Percentiles rank a stretch among this genome's conserved stretches.
phyloP scores from a whole-genome alignment of 2,797 vertebrate species.

The Sciurus vulgaris region DNA sequence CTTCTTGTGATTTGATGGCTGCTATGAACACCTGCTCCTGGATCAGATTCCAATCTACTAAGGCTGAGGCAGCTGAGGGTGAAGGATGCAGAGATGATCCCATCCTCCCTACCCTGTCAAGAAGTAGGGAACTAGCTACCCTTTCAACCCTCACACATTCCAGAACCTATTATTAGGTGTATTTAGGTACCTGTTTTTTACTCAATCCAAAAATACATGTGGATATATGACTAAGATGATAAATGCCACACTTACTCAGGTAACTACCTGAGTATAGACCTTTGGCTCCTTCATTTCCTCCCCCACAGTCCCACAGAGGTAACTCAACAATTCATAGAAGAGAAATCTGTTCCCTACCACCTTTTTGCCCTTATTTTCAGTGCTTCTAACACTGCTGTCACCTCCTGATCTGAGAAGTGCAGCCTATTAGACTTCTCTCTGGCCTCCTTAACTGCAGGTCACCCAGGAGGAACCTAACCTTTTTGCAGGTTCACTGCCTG shows the following conservation, averaged over 20 bases:
- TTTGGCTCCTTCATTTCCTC: background rate
- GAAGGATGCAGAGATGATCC: background rate
- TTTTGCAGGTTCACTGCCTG: background rate
- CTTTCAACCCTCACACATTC: background rate
- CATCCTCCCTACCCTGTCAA: background rate
- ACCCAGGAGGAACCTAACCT: background rate
- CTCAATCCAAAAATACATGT: constrained; percentile 1
- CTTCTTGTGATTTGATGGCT: constrained; percentile 3
- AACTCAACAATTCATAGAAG: background rate
- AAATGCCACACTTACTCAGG: background rate
- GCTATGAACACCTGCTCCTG: constrained; percentile 56
- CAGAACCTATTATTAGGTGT: background rate
- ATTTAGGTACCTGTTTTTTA: constrained; percentile 14
- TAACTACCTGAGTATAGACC: background rate
- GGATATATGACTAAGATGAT: background rate
- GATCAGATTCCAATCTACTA: constrained; percentile 6
- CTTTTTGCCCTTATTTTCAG: background rate
- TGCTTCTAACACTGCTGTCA: background rate
- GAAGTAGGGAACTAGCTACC: background rate
- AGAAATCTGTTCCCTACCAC: background rate
- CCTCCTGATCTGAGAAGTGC: background rate
- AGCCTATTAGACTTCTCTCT: background rate
- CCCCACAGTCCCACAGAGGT: background rate
- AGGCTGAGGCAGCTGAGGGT: background rate
- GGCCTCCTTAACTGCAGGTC: background rate